Evolutionary conservation across 2,888 invertebrate genomes (phyloP).

Genomic region (Hoplodrina blanda): DNA sequence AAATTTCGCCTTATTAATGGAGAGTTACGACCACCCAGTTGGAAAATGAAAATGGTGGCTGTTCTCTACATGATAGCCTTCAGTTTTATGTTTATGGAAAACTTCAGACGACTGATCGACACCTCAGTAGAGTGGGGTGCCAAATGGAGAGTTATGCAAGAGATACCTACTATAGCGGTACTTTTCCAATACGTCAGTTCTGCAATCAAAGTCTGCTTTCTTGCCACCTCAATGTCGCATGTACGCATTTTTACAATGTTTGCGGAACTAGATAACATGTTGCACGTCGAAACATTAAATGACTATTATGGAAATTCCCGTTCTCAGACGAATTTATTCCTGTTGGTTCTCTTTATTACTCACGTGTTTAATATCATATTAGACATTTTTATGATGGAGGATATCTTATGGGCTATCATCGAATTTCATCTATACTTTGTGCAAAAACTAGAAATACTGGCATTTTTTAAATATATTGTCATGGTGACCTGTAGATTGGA

Average conservation of each 20-base stretch:
- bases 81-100: constrained; percentile 2
- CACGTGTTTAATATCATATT: constrained; percentile 52
- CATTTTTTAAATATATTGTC: constrained; percentile 71
- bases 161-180: constrained; percentile 63
- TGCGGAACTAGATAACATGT: constrained; percentile 67
- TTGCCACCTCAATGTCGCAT: constrained; percentile 58
- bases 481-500: constrained; percentile 70
- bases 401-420: constrained; percentile 24
- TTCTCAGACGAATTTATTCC: constrained; percentile 44
- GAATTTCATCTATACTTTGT: constrained; percentile 59
- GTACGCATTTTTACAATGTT: constrained; percentile 66
- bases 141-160: constrained; percentile 25
- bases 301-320: constrained; percentile 66
- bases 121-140: constrained; percentile 1
- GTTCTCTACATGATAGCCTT: constrained; percentile 1
- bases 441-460: constrained; percentile 72
- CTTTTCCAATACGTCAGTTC: constrained; percentile 68
- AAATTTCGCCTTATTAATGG: constrained; percentile 26
- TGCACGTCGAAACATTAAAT: constrained; percentile 60
- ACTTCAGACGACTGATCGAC: not conserved
- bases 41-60: constrained; percentile 32
- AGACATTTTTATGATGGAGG: constrained; percentile 49
- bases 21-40: constrained; percentile 20
- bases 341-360: constrained; percentile 53
- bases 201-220: constrained; percentile 60